phyloP scores from a whole-genome alignment of 2,888 invertebrate genomes.

The Poecilobothrus nobilitatus region DNA sequence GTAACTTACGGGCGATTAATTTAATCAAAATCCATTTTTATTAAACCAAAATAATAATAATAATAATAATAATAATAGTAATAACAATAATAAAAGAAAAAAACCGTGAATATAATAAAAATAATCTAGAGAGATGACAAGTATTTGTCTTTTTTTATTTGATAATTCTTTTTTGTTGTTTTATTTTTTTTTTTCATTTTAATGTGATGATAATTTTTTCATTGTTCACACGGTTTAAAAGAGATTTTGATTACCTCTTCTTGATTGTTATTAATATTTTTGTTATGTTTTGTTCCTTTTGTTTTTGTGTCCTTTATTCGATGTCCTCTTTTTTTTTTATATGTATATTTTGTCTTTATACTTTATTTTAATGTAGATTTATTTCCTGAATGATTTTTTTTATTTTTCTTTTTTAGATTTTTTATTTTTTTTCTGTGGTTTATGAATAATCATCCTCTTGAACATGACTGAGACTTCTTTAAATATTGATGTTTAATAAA shows the following conservation, averaged over 20 bases:
- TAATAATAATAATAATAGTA: too few relatives aligned
- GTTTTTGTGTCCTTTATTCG: too few relatives aligned
- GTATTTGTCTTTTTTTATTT: too few relatives aligned
- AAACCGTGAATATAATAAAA: neutral
- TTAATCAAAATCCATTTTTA: conserved; percentile 6
- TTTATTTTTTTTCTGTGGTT: neutral
- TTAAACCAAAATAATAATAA: neutral
- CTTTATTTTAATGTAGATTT: neutral
- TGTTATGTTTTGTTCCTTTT: too few relatives aligned
- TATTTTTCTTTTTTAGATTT: neutral
- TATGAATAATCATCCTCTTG: neutral
- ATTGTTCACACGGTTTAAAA: neutral
- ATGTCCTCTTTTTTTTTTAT: too few relatives aligned
- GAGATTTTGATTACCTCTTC: neutral
- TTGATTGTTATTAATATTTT: too few relatives aligned
- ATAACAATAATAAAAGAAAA: too few relatives aligned
- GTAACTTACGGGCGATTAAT: neutral
- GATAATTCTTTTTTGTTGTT: neutral
- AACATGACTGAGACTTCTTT: too few relatives aligned
- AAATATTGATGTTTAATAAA: too few relatives aligned
- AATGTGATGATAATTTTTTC: conserved; percentile 1
- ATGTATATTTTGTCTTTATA: too few relatives aligned
- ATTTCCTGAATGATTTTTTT: neutral
- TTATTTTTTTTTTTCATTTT: neutral
- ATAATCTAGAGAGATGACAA: neutral